phyloP scores from a whole-genome alignment of 2,888 invertebrate genomes.

The Hedya salicella region DNA sequence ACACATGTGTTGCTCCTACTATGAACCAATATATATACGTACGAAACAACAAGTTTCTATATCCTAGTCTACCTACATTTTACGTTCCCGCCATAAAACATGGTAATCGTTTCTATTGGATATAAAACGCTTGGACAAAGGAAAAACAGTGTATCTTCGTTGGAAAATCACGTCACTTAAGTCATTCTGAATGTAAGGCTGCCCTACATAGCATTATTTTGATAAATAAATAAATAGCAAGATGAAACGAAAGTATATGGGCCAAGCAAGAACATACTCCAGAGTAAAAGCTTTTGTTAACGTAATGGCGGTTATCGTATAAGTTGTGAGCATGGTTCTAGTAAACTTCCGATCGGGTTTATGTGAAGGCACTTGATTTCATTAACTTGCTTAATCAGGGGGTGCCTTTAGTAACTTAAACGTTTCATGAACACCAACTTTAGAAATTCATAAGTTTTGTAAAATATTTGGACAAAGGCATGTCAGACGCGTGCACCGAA shows the following conservation, averaged over 20 bases:
- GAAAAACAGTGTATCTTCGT: neutral
- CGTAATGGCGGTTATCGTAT: neutral
- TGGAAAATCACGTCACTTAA: slow-evolving; percentile 3
- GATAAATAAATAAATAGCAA: too few relatives aligned
- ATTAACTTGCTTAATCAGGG: neutral
- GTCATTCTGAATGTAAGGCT: neutral
- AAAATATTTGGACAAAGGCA: too few relatives aligned
- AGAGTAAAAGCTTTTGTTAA: too few relatives aligned
- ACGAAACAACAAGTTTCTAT: neutral
- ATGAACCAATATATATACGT: neutral
- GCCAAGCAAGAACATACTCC: neutral
- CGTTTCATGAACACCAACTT: too few relatives aligned
- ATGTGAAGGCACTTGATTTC: neutral
- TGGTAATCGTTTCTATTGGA: neutral
- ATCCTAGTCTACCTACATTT: slow-evolving; percentile 3
- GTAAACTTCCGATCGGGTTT: neutral
- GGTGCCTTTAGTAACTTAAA: too few relatives aligned
- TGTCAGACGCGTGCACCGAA: too few relatives aligned
- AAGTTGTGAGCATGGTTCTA: neutral
- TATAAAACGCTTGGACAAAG: neutral
- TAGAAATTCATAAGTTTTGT: too few relatives aligned
- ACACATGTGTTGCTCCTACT: neutral
- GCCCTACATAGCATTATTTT: neutral
- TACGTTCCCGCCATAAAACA: slow-evolving; percentile 12
- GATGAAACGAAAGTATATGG: neutral